These are phyloP conservation scores for Darevskia mixta DNA, from an alignment of 2,797 vertebrate genomes.

Conservation along the genomic window DNA sequence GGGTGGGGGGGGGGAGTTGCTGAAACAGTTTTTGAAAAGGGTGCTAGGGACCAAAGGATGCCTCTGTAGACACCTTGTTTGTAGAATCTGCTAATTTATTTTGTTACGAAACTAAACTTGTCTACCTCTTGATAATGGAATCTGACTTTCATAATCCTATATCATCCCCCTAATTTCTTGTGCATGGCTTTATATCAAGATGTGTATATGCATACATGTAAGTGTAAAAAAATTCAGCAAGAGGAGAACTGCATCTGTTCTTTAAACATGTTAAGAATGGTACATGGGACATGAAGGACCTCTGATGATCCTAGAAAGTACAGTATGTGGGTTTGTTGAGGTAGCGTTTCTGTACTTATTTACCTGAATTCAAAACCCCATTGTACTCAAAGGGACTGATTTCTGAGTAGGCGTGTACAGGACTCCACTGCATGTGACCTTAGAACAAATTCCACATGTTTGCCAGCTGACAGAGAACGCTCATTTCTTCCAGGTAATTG, in stretches of 20 bases:
- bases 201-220: neutral
- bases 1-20: too few relatives aligned
- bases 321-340: neutral
- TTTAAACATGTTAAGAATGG: too few relatives aligned
- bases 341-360: neutral
- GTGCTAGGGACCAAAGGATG: too few relatives aligned
- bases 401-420: neutral
- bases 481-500: neutral
- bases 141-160: neutral
- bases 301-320: neutral
- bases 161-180: too few relatives aligned
- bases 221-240: neutral
- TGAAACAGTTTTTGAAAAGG: too few relatives aligned
- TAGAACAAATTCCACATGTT: neutral
- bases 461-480: neutral
- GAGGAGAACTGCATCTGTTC: too few relatives aligned
- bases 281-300: too few relatives aligned
- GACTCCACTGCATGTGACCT: neutral
- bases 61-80: too few relatives aligned
- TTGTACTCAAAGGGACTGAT: neutral
- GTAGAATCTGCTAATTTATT: too few relatives aligned
- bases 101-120: neutral
- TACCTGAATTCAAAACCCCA: neutral
- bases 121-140: neutral
- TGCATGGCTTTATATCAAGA: neutral